These are phyloP conservation scores for Phocoena sinus DNA, from an alignment of 2,113 vertebrate species.

Conservation along the genomic window DNA sequence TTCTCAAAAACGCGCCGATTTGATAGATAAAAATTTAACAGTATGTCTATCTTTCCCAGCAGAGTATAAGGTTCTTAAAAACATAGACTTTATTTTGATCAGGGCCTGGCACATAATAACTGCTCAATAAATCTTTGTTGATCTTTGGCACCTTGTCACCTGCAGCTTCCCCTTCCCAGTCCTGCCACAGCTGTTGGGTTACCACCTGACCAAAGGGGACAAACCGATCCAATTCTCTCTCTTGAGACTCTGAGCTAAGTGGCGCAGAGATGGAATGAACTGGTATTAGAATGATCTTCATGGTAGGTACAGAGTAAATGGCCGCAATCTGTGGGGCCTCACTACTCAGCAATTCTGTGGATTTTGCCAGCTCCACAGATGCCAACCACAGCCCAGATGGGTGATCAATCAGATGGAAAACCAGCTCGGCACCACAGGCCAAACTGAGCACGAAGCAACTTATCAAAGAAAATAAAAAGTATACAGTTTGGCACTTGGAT, in stretches of 20 bases:
- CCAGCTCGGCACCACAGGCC: not conserved
- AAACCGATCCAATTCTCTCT: not conserved
- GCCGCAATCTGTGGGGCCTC: not conserved
- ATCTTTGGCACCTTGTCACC: not conserved
- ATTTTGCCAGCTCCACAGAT: not conserved
- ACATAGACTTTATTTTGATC: not conserved
- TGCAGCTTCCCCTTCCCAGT: not conserved
- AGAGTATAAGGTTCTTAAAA: not conserved
- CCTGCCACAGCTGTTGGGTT: not conserved
- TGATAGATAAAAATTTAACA: not conserved
- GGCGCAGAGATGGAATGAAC: not conserved
- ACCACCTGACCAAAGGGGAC: not conserved
- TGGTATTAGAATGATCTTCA: not conserved
- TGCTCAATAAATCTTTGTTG: not conserved
- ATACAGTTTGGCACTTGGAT: not conserved
- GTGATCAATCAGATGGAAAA: not conserved
- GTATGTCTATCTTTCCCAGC: not conserved
- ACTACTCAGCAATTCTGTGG: not conserved
- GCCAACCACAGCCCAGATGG: not conserved
- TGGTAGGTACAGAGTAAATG: not conserved
- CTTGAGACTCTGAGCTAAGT: not conserved
- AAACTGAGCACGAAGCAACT: not conserved
- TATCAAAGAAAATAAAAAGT: not conserved
- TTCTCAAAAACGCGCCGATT: not conserved
- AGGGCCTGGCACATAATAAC: not conserved